Evolutionary conservation across 30 jellyfish, hydroid and myxozoan species (phyloP).

Genomic region (Hydractinia symbiolongicarpus): DNA sequence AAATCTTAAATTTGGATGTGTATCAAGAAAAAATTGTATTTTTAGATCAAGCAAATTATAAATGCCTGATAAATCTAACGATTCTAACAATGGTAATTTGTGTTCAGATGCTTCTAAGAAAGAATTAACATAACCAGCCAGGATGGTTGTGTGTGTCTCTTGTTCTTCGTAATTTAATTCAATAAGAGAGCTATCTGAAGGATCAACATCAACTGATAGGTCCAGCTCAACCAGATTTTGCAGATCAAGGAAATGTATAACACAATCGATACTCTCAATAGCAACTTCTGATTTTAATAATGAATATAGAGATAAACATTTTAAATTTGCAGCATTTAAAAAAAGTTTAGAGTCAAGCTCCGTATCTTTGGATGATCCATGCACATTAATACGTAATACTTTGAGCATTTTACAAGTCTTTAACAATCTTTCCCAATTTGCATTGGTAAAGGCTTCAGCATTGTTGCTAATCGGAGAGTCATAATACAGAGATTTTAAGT

Average conservation of each 20-base stretch:
- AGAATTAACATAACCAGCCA: conserved; percentile 17
- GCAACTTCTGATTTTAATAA: conserved; percentile 28
- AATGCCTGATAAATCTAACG: conserved; percentile 78
- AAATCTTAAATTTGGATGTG: conserved; percentile 48
- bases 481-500: conserved; percentile 10
- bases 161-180: background rate
- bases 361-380: conserved; percentile 20
- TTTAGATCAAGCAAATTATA: conserved; percentile 31
- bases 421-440: conserved; percentile 23
- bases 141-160: conserved; percentile 10
- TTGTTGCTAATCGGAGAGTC: conserved; percentile 17
- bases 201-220: conserved; percentile 76
- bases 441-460: conserved; percentile 20
- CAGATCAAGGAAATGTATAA: conserved; percentile 34
- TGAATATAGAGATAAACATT: conserved; percentile 47
- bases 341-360: conserved; percentile 29
- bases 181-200: conserved; percentile 21
- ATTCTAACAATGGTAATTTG: conserved; percentile 30
- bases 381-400: conserved; percentile 22
- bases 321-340: conserved; percentile 24
- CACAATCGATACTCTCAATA: conserved; percentile 11
- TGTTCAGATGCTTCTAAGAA: conserved; percentile 28
- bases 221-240: conserved; percentile 49
- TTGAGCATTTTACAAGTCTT: conserved; percentile 4
- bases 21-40: conserved; percentile 37